These are phyloP conservation scores for Gymnoscopelus microlampas DNA, from an alignment of 2,797 vertebrate genomes.

Conservation along the genomic window DNA sequence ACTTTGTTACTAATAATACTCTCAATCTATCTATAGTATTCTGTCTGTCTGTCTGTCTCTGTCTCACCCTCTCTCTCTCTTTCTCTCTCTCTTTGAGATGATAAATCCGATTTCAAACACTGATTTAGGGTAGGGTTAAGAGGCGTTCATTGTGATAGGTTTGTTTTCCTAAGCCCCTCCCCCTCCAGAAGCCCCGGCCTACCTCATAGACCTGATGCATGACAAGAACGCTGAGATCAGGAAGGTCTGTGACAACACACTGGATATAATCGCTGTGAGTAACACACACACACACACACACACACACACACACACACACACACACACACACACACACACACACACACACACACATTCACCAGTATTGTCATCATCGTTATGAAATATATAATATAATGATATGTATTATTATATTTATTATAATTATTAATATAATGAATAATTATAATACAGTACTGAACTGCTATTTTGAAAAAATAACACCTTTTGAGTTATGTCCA, in stretches of 20 bases:
- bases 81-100: too few species aligned
- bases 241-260: constrained; percentile 95
- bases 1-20: too few species aligned
- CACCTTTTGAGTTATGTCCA: too few species aligned
- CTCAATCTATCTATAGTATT: too few species aligned
- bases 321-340: background rate
- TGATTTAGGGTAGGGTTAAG: background rate
- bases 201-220: constrained; percentile 96
- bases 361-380: too few species aligned
- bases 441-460: too few species aligned
- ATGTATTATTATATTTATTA: too few species aligned
- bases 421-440: too few species aligned
- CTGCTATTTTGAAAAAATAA: too few species aligned
- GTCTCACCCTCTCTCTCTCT: too few species aligned
- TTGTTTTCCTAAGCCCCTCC: constrained; percentile 50
- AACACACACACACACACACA: background rate
- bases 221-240: constrained; percentile 95
- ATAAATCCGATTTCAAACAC: background rate
- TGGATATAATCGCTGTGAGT: constrained; percentile 95
- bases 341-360: background rate
- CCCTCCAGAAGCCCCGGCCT: constrained; percentile 90
- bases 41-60: too few species aligned
- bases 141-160: background rate
- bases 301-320: background rate
- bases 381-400: too few species aligned